Evolutionary conservation across 1,140 invertebrate species (phyloP).

Genomic region (Doryteuthis pealeii): DNA sequence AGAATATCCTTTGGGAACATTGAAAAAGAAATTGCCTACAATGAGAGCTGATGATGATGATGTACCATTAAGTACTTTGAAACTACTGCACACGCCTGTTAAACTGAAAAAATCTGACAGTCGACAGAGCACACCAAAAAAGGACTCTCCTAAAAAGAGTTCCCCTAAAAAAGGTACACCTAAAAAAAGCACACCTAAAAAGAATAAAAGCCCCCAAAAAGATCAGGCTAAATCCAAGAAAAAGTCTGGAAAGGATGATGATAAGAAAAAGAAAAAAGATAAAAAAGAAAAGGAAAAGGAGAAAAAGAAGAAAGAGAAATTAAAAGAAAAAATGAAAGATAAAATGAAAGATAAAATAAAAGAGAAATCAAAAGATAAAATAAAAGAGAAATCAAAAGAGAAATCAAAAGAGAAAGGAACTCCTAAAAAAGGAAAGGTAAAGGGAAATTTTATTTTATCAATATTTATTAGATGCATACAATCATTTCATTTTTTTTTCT

Average conservation of each 20-base stretch:
- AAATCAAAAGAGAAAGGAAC: slow-evolving; percentile 26
- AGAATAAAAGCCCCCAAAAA: background rate
- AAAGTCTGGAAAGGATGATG: slow-evolving; percentile 17
- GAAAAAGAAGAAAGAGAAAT: slow-evolving; percentile 26
- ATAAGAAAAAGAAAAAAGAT: slow-evolving; percentile 30
- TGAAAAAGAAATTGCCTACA: background rate
- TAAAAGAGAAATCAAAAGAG: too few species aligned
- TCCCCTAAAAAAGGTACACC: background rate
- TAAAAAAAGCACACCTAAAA: background rate
- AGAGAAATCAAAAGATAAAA: slow-evolving; percentile 1
- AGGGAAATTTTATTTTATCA: too few species aligned
- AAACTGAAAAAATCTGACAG: background rate
- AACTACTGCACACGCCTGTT: background rate
- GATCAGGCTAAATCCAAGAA: background rate
- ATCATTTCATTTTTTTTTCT: too few species aligned
- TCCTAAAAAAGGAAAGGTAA: slow-evolving; percentile 25
- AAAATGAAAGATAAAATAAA: too few species aligned
- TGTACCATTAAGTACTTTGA: background rate
- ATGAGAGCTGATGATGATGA: background rate
- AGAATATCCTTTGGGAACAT: background rate
- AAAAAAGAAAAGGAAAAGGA: slow-evolving; percentile 30
- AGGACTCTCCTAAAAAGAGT: background rate
- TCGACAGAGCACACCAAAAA: background rate
- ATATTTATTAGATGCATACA: too few species aligned
- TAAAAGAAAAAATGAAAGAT: too few species aligned